phyloP scores from a whole-genome alignment of 2,888 invertebrate genomes.

The Coleophora deauratella region DNA sequence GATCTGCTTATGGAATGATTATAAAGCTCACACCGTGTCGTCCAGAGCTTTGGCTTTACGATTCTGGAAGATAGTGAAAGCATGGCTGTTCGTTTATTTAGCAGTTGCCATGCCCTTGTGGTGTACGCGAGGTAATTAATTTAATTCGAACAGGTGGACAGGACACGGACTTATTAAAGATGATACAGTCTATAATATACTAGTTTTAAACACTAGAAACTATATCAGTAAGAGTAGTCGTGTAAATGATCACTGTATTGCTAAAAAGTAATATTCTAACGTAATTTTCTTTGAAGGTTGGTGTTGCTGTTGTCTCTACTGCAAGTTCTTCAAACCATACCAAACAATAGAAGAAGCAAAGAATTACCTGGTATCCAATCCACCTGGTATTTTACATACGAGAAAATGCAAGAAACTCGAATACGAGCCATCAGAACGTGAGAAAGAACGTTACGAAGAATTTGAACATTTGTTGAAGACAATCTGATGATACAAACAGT shows the following conservation, averaged over 20 bases:
- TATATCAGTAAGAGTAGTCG: too few species aligned
- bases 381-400: constrained; percentile 65
- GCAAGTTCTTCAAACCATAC: constrained; percentile 72
- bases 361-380: constrained; percentile 68
- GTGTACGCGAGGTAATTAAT: constrained; percentile 45
- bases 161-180: too few species aligned
- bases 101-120: constrained; percentile 47
- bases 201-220: too few species aligned
- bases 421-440: constrained; percentile 71
- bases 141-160: too few species aligned
- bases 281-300: constrained; percentile 58
- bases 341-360: constrained; percentile 70
- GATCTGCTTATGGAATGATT: constrained; percentile 25
- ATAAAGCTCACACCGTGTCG: constrained; percentile 1
- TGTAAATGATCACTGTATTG: too few species aligned
- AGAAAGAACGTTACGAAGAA: constrained; percentile 70
- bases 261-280: too few species aligned
- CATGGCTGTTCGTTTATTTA: constrained; percentile 43
- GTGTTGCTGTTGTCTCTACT: constrained; percentile 76
- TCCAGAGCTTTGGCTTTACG: constrained; percentile 16
- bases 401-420: constrained; percentile 39
- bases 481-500: constrained; percentile 29
- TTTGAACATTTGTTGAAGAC: constrained; percentile 73
- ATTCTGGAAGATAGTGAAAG: constrained; percentile 31
- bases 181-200: too few species aligned